These are phyloP conservation scores for Luperina testacea DNA, from an alignment of 2,888 invertebrate species.

Conservation along the genomic window DNA sequence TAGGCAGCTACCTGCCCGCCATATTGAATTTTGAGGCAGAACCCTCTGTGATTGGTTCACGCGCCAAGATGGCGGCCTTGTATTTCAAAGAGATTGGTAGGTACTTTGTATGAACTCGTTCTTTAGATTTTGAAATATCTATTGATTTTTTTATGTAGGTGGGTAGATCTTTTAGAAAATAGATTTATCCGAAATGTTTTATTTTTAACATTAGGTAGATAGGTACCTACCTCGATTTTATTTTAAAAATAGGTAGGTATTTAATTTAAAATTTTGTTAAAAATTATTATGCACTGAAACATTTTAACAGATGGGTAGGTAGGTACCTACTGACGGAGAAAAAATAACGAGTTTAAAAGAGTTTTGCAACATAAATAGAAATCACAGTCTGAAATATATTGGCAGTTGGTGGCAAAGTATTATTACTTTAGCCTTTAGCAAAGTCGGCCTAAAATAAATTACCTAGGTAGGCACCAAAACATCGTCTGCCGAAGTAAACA, in stretches of 20 bases:
- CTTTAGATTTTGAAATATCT: constrained; percentile 41
- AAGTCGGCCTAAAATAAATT: constrained; percentile 32
- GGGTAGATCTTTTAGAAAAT: background rate
- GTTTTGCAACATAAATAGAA: constrained; percentile 2
- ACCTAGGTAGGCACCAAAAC: constrained; percentile 14
- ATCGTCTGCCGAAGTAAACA: constrained; percentile 15
- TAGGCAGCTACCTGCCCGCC: constrained; percentile 78
- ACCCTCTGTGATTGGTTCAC: constrained; percentile 82
- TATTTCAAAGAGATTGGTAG: constrained; percentile 68
- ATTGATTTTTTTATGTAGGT: background rate
- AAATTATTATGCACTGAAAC: background rate
- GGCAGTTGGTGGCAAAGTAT: constrained; percentile 9
- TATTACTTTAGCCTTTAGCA: constrained; percentile 28
- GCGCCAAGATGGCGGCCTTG: constrained; percentile 84
- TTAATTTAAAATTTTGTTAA: background rate
- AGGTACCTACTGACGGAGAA: background rate
- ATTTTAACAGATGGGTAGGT: background rate
- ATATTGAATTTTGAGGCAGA: constrained; percentile 77
- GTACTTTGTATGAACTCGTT: constrained; percentile 68
- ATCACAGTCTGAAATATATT: constrained; percentile 3
- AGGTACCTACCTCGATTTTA: background rate
- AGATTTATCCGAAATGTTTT: background rate
- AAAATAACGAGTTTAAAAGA: background rate
- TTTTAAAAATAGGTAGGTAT: background rate
- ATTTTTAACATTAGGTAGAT: background rate